phyloP scores from a whole-genome alignment of 2,888 invertebrate genomes.

The Drosophila paranaensis region DNA sequence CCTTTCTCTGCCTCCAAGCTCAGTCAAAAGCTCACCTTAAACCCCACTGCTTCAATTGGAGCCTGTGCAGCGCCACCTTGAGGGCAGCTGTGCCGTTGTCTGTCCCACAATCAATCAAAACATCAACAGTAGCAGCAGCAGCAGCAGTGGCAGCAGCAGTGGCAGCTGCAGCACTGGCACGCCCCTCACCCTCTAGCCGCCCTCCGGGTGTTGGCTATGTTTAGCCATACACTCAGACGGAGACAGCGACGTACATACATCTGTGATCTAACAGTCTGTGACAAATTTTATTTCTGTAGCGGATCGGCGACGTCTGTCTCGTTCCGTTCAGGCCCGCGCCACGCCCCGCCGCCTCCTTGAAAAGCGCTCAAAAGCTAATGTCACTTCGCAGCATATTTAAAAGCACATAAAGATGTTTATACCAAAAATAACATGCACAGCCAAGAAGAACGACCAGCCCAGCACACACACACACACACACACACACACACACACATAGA shows the following conservation, averaged over 20 bases:
- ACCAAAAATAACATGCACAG: constrained; percentile 72
- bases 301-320: constrained; percentile 73
- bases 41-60: constrained; percentile 2
- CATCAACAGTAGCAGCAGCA: constrained; percentile 61
- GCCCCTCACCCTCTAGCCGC: constrained; percentile 20
- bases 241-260: constrained; percentile 23
- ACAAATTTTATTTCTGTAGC: constrained; percentile 79
- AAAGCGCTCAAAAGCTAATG: constrained; percentile 72
- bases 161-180: constrained; percentile 21
- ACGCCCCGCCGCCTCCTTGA: constrained; percentile 3
- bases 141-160: constrained; percentile 23
- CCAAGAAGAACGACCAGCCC: constrained; percentile 30
- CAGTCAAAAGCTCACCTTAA: neutral
- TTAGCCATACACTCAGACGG: constrained; percentile 51
- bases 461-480: constrained; percentile 8
- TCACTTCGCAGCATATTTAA: constrained; percentile 80
- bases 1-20: no score
- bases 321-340: constrained; percentile 11
- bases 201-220: constrained; percentile 57
- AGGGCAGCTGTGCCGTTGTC: constrained; percentile 53
- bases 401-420: constrained; percentile 81
- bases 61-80: constrained; percentile 45
- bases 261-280: constrained; percentile 78
- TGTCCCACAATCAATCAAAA: constrained; percentile 71
- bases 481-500: neutral